Evolutionary conservation across 2,797 vertebrate species (phyloP), one percentile per base, ranked within the genome.

Genomic region (Macroramphosus scolopax): DNA sequence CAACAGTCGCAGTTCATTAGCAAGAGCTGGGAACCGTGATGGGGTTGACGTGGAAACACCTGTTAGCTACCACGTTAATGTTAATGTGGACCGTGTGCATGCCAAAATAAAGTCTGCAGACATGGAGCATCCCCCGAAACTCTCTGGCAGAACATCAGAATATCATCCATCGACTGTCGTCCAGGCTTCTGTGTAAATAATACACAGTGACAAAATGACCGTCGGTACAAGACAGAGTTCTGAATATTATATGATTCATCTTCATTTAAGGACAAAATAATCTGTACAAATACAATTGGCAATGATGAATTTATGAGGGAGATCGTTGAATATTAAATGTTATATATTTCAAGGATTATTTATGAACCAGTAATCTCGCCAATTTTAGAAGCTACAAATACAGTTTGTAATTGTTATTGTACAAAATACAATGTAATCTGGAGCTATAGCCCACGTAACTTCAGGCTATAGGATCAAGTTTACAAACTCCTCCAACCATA

Each of bases 1-100:
- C 62, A 63, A 38, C 45, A 17, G 57, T 72, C 44, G 51, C 67
- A 40, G 80, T 66, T 88, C 82, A 86, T 89, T 86, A 83, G 63
- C 36, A 9, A 63, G 62, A 48, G 51, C 52, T 30, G 50, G 46
- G 81, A 87, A 81, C 79, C 44, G 39, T 59, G 34, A 55, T 3
- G 53, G 46, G 22, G 45, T 41, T 33, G 67, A 48, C 5, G 45
- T 5, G 5, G 52, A 77, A 80, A 81, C 85, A 86, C 83, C 85
- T 89, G 82, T 84, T 85, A 85, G 77, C 66, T 38, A 49, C 15
- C 49, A 16, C 14, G 30, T 63, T 73, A 50, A 50, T 52, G 69
- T 68, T 74, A 77, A 74, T 81, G 57, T 69, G 71, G 73, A 78
- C 54, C n/a, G 29, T 41, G 54, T 37, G 52, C 58, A 33, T 81